phyloP scores from a whole-genome alignment of 1,140 invertebrate species.

The Notospermus geniculatus region DNA sequence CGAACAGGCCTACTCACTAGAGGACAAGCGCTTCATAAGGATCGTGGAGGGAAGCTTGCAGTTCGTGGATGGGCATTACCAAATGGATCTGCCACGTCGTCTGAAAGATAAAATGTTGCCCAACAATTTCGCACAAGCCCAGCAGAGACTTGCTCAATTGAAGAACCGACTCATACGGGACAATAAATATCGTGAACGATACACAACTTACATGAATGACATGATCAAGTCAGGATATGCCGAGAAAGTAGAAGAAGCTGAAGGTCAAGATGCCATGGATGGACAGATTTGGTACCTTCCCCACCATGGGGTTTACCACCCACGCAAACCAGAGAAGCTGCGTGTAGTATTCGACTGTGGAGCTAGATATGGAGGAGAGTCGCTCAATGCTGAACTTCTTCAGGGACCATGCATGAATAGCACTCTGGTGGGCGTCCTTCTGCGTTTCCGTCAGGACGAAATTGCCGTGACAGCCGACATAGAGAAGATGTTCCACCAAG shows the following conservation, averaged over 20 bases:
- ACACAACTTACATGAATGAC: background rate
- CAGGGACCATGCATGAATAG: constrained; percentile 50
- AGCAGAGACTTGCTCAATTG: background rate
- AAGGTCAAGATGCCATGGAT: background rate
- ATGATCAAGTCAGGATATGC: background rate
- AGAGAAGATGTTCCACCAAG: constrained; percentile 28
- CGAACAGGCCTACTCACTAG: background rate
- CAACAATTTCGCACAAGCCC: background rate
- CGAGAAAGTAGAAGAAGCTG: background rate
- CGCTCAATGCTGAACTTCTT: constrained; percentile 32
- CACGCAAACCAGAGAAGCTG: constrained; percentile 25
- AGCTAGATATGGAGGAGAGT: constrained; percentile 25
- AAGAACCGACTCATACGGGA: background rate
- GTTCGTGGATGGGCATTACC: background rate
- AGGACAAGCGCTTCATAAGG: background rate
- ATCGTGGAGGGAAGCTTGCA: background rate
- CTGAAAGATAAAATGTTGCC: background rate
- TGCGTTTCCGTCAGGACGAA: constrained; percentile 25
- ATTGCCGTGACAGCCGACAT: constrained; percentile 28
- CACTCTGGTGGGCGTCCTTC: constrained; percentile 29
- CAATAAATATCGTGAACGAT: background rate
- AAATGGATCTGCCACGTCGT: background rate
- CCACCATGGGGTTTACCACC: constrained; percentile 25
- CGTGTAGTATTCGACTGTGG: constrained; percentile 29
- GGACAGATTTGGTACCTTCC: constrained; percentile 25